phyloP scores from a whole-genome alignment of 2,797 vertebrate genomes.

The Hapalemur alaotrensis region DNA sequence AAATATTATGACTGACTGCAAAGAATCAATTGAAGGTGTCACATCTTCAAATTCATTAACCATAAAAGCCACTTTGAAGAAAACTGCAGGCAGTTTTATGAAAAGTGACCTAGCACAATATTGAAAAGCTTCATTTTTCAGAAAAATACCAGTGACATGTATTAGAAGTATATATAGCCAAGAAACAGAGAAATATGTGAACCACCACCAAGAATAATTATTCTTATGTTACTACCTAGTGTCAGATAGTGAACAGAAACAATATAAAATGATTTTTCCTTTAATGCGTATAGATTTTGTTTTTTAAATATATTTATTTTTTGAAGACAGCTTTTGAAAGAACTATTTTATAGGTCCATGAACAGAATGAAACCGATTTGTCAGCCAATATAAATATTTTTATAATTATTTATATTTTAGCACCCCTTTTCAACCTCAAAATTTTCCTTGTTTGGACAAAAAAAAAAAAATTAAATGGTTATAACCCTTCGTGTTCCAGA shows the following conservation, averaged over 20 bases:
- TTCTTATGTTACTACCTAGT: background rate
- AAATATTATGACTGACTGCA: background rate
- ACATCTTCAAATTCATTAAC: slow-evolving; percentile 25
- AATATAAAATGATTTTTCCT: background rate
- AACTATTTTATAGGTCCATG: background rate
- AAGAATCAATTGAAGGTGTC: background rate
- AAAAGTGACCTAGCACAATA: background rate
- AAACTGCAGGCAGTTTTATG: background rate
- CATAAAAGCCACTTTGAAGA: background rate
- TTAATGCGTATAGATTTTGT: background rate
- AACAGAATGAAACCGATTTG: background rate
- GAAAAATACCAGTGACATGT: background rate
- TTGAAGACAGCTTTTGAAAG: background rate
- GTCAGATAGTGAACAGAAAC: background rate
- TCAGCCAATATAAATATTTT: background rate
- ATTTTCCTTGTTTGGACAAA: background rate
- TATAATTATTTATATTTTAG: background rate
- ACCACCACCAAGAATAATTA: background rate
- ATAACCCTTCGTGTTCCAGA: background rate
- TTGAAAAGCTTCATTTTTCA: slow-evolving; percentile 25
- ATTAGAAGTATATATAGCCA: background rate
- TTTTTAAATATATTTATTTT: background rate
- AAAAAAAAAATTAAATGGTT: background rate
- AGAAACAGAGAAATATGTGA: background rate
- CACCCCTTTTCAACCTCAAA: background rate